phyloP scores from a whole-genome alignment of 2,888 invertebrate species.

The Sesia bembeciformis region DNA sequence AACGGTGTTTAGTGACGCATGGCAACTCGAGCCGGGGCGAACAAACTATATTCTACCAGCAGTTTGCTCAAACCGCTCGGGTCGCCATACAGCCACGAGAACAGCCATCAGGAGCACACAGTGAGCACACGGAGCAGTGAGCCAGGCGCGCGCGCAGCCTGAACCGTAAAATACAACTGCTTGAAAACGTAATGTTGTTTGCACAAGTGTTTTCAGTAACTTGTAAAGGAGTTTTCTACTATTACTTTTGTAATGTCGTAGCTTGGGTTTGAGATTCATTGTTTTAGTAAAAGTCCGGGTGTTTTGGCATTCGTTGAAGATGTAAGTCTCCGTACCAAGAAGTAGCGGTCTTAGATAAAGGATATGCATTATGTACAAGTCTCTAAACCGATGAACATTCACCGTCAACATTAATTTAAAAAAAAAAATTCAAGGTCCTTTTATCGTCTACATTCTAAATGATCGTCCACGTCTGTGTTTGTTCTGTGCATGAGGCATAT shows the following conservation, averaged over 20 bases:
- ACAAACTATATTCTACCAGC: slow-evolving; percentile 60
- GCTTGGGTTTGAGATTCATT: slow-evolving; percentile 10
- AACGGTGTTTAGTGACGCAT: slow-evolving; percentile 30
- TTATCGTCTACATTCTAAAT: too few species aligned
- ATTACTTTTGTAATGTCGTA: slow-evolving; percentile 56
- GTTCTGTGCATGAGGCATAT: too few species aligned
- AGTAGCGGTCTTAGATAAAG: too few species aligned
- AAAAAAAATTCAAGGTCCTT: too few species aligned
- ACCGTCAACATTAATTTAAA: too few species aligned
- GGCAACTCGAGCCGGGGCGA: slow-evolving; percentile 75
- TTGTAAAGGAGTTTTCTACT: slow-evolving; percentile 68
- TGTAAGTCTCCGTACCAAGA: too few species aligned
- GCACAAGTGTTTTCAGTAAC: slow-evolving; percentile 70
- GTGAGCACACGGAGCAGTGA: neutral
- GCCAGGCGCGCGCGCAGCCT: slow-evolving; percentile 25
- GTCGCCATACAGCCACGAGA: slow-evolving; percentile 35
- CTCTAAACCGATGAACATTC: too few species aligned
- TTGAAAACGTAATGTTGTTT: slow-evolving; percentile 51
- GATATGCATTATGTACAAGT: too few species aligned
- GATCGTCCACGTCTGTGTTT: too few species aligned
- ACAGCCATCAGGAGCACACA: neutral
- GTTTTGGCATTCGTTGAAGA: neutral
- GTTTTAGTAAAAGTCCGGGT: neutral
- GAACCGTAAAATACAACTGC: slow-evolving; percentile 27
- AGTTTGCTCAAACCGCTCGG: slow-evolving; percentile 75